phyloP scores from a whole-genome alignment of 2,797 vertebrate species.

The Uromys caudimaculatus region DNA sequence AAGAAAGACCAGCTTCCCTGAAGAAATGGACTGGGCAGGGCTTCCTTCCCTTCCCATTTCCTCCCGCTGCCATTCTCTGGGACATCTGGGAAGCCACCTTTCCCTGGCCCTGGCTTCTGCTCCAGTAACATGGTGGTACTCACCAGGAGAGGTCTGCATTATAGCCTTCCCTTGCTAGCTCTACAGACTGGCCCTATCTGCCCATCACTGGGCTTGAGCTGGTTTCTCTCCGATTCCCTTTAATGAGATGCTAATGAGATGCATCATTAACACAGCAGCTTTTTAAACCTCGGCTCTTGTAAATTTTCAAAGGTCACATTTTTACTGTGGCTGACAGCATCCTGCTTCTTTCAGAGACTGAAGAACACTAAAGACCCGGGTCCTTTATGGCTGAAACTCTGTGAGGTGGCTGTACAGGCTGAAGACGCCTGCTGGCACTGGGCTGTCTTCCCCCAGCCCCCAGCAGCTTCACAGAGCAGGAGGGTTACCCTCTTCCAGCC shows the following conservation, averaged over 20 bases:
- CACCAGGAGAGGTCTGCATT: neutral
- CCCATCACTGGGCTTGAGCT: neutral
- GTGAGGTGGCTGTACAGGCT: neutral
- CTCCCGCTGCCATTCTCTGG: too few relatives aligned
- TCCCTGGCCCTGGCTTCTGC: neutral
- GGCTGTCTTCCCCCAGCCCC: neutral
- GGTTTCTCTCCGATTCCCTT: slow-evolving; percentile 75
- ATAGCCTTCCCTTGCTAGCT: neutral
- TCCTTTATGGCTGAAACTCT: neutral
- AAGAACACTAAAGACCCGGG: slow-evolving; percentile 59
- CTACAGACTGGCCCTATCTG: neutral
- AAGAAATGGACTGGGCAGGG: neutral
- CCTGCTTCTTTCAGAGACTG: slow-evolving; percentile 68
- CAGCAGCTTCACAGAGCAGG: neutral
- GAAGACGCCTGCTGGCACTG: neutral
- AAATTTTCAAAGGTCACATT: slow-evolving; percentile 85
- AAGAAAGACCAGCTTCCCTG: neutral
- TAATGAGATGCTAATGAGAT: slow-evolving; percentile 86
- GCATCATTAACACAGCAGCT: slow-evolving; percentile 87
- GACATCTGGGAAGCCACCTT: neutral
- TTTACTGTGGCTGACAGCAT: slow-evolving; percentile 80
- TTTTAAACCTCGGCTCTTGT: slow-evolving; percentile 85
- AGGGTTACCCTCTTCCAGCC: too few relatives aligned
- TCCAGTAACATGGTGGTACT: neutral
- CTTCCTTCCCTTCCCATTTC: neutral